These are phyloP conservation scores for Oscheius myriophilus DNA, from an alignment of 2,888 invertebrate species.

Conservation along the genomic window DNA sequence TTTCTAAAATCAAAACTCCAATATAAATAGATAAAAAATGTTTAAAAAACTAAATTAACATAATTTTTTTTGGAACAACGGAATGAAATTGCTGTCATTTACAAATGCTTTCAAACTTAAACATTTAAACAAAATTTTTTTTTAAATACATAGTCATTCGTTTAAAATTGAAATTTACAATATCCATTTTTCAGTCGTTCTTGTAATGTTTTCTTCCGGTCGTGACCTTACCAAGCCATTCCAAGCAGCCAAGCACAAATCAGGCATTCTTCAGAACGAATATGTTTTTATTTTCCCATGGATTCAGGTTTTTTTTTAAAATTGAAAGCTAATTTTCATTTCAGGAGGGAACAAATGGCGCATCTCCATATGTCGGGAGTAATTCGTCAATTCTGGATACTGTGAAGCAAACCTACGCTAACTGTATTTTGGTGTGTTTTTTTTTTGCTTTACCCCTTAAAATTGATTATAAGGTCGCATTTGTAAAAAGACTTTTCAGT, in stretches of 20 bases:
- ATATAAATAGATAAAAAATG: too few relatives aligned
- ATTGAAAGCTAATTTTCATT: neutral
- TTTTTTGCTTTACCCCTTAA: too few relatives aligned
- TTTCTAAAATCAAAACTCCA: too few relatives aligned
- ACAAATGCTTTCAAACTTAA: too few relatives aligned
- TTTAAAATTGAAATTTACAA: too few relatives aligned
- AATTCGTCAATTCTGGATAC: conserved; percentile 17
- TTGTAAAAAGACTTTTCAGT: too few relatives aligned
- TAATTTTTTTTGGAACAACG: too few relatives aligned
- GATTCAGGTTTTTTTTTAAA: conserved; percentile 28
- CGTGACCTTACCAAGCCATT: conserved; percentile 46
- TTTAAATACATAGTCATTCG: too few relatives aligned
- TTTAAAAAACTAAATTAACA: too few relatives aligned
- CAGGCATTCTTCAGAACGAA: conserved; percentile 39
- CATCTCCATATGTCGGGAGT: conserved; percentile 39
- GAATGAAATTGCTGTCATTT: too few relatives aligned
- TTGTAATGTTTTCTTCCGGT: conserved; percentile 50
- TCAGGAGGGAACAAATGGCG: conserved; percentile 37
- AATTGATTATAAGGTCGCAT: too few relatives aligned
- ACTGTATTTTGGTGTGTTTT: conserved; percentile 36
- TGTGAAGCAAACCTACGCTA: conserved; percentile 32
- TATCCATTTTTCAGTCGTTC: conserved; percentile 47
- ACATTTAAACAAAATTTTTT: too few relatives aligned
- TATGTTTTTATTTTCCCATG: conserved; percentile 50
- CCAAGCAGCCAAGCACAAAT: conserved; percentile 38